These are phyloP conservation scores for Varroa destructor DNA, from an alignment of 1,140 invertebrate species.

Conservation along the genomic window DNA sequence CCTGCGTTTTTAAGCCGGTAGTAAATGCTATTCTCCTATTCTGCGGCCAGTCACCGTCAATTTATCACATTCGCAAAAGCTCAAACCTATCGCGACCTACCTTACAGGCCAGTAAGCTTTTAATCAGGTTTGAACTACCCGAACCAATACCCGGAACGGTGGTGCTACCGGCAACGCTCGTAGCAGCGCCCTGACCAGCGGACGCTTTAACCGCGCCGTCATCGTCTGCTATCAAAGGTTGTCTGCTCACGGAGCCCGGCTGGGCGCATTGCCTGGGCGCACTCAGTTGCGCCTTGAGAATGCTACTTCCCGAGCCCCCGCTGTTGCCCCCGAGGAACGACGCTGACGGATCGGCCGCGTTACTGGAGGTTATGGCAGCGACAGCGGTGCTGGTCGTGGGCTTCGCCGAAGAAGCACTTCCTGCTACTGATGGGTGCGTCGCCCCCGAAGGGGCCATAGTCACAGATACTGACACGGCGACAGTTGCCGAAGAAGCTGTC, in stretches of 20 bases:
- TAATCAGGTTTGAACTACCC: conserved; percentile 54
- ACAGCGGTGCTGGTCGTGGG: conserved; percentile 9
- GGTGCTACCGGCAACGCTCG: not conserved
- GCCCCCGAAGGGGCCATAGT: no score
- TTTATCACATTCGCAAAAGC: no score
- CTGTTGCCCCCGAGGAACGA: conserved; percentile 29
- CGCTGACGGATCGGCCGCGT: conserved; percentile 30
- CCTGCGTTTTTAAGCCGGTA: no score
- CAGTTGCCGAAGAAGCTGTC: conserved; percentile 28
- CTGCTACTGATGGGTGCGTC: not conserved
- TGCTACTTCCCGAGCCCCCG: conserved; percentile 39
- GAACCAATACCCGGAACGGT: conserved; percentile 4
- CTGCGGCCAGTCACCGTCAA: no score
- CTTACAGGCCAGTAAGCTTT: conserved; percentile 70
- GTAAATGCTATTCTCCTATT: no score
- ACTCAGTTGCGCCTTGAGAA: conserved; percentile 60
- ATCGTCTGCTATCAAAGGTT: conserved; percentile 28
- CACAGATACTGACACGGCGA: no score
- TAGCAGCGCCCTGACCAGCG: conserved; percentile 34
- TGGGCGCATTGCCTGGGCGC: conserved; percentile 45
- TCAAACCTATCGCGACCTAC: conserved; percentile 40
- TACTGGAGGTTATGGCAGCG: conserved; percentile 4
- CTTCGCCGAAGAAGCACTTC: conserved; percentile 28
- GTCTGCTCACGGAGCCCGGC: conserved; percentile 33
- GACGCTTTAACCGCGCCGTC: conserved; percentile 35